Evolutionary conservation across 2,888 invertebrate species (phyloP), one percentile per base, ranked within the genome.

Genomic region (Campaea margaritaria): DNA sequence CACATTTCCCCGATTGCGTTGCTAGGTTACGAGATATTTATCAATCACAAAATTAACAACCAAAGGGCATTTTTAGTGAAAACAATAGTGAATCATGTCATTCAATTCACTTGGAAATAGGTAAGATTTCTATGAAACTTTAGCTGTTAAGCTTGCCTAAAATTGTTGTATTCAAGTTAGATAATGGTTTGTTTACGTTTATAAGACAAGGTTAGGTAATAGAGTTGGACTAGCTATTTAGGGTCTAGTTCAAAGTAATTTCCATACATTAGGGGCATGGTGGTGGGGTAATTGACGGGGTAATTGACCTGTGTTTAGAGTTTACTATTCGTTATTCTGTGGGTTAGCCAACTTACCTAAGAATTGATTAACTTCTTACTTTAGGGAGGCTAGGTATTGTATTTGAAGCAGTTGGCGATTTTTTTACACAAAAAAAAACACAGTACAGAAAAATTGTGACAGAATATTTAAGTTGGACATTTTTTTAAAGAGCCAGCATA

Each of bases 11-110:
- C 78, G 86, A 87, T 86, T 85, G 78, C 71, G 89, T 90, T 88
- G 89, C 90, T 85, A 83, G 74, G 90, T 67, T 69, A 89, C 89
- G 42, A 38, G 57, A 68, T 72, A 72, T 74, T 75, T 78, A 82
- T 78, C 72, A 77, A 70, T 68, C 72, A 64, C 38, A 43, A 52
- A 47, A 61, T 54, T 13, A n/a, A 47, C 46, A 52, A 60, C 31
- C 44, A 15, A 48, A 61, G 63, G 53, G 66, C 73, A 67, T 69
- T 73, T 68, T 70, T 56, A 69, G 68, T 65, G 62, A 70, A 69
- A 72, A 67, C 47, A 45, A 65, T 45, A 42, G 64, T 63, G 66
- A 71, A 71, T 56, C 64, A 79, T 74, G 72, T 63, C n/a, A 38
- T 52, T 15, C 41, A n/a, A 14, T 28, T 5, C 27, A 52, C 38